These are phyloP conservation scores for Melanotaenia parkinsoni DNA, from an alignment of 2,797 vertebrate genomes.

Conservation along the genomic window DNA sequence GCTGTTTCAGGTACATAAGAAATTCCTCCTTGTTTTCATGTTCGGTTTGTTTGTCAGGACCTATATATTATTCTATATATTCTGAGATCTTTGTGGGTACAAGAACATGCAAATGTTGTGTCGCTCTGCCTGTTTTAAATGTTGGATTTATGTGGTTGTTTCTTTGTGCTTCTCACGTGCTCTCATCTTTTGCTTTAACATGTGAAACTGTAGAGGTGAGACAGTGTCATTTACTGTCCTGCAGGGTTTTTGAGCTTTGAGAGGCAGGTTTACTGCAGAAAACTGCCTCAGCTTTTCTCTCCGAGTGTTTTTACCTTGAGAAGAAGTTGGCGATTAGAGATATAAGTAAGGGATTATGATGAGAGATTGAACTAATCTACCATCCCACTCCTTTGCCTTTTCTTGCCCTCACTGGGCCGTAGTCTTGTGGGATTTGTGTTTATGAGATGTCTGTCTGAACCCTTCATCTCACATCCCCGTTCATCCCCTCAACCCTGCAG, in stretches of 20 bases:
- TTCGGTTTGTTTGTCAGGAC: constrained; percentile 72
- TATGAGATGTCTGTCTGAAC: constrained; percentile 40
- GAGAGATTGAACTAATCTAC: constrained; percentile 39
- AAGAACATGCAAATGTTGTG: constrained; percentile 71
- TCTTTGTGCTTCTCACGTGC: constrained; percentile 62
- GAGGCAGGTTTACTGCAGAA: constrained; percentile 30
- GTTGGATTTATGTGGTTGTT: constrained; percentile 65
- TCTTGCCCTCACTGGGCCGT: constrained; percentile 41
- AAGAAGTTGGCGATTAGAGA: constrained; percentile 35
- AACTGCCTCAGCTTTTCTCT: constrained; percentile 33
- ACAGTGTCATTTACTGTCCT: constrained; percentile 41
- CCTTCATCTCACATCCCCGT: constrained; percentile 22
- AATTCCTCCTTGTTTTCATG: constrained; percentile 58
- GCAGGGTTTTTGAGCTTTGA: constrained; percentile 44
- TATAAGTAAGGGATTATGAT: constrained; percentile 32
- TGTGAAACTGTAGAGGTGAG: constrained; percentile 52
- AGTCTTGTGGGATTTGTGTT: constrained; percentile 47
- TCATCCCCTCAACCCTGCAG: constrained; percentile 19
- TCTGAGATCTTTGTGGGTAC: constrained; percentile 72
- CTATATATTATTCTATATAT: constrained; percentile 76
- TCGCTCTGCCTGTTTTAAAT: constrained; percentile 72
- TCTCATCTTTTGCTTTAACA: constrained; percentile 55
- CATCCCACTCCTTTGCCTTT: constrained; percentile 34
- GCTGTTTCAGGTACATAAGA: constrained; percentile 75
- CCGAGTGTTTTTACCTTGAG: constrained; percentile 44